A percentile compares a stretch with the other conserved stretches of the same genome.
Evolutionary conservation across 1,140 invertebrate species (phyloP).

Genomic region (Druon quercuslanigerum): DNA sequence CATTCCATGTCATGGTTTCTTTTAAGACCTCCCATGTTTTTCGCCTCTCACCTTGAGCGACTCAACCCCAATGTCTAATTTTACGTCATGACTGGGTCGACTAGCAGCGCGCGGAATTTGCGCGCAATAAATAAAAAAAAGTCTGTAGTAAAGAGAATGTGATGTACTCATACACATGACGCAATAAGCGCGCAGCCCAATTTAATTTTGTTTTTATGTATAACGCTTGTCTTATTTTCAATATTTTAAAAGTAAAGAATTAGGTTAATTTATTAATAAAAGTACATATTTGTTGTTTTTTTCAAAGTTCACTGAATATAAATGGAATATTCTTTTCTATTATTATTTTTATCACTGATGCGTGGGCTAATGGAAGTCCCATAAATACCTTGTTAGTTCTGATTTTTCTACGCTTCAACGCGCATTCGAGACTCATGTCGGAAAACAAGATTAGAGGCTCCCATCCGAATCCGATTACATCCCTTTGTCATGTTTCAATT

Average conservation of each 20-base stretch:
- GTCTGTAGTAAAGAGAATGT: not conserved
- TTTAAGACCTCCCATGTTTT: constrained; percentile 1
- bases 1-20: constrained; percentile 7
- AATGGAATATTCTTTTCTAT: not conserved
- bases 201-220: no score
- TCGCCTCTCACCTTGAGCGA: not conserved
- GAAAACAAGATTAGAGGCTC: constrained; percentile 25
- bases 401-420: constrained; percentile 25
- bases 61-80: constrained; percentile 17
- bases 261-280: not conserved
- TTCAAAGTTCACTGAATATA: not conserved
- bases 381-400: constrained; percentile 28
- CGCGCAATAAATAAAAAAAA: constrained; percentile 4
- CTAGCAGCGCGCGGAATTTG: constrained; percentile 12
- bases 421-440: constrained; percentile 13
- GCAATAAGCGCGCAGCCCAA: not conserved
- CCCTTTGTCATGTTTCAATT: constrained; percentile 26
- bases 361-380: constrained; percentile 25
- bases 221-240: not conserved
- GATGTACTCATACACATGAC: not conserved
- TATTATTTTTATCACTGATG: not conserved
- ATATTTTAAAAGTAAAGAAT: not conserved
- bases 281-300: not conserved
- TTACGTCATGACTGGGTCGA: constrained; percentile 5
- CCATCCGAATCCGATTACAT: constrained; percentile 29